Base-by-base conservation (phyloP, 1,140 invertebrate species). In the Drosophila arawakana region DNA sequence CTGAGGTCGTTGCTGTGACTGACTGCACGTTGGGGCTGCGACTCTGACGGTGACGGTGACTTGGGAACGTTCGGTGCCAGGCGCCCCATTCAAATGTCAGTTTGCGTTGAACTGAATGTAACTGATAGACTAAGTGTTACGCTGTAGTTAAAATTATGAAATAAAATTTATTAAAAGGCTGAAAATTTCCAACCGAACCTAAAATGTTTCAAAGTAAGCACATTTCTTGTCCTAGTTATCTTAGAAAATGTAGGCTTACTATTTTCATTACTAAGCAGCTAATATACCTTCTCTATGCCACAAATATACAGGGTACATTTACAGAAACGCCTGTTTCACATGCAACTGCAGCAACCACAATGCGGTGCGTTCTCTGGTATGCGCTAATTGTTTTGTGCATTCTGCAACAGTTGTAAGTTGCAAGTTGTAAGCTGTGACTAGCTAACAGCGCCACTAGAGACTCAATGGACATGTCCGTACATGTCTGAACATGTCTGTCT, bases 21-120 rank as follows among this genome's bases (percentile, higher is more conserved):
- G 25, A 30, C 4, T 30, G 25, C 25, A 4, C 25, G 25, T 25
- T 25, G 58, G 43, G n/a, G 49, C 43, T 47, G 66, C 10, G 61
- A 76, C 73, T 52, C 25, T 25, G 21, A 25, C 47, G 0, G 35
- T 3, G 59, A 18, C 58, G 46, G 49, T 9, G 50, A 66, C 37
- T 30, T 69, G 82, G 77, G 35, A 80, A 61, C 54, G 49, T 35
- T 80, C 77, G 77, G 83, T 85, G 74, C 78, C 74, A 84, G 84
- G 62, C 80, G 73, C 80, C 76, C 85, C 85, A 89, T 89, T 89
- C 85, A 89, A 89, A 89, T 89, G 84, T 89, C 84, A 89, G 73
- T 89, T 89, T 30, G 74, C 35, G 67, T 61, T 73, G 49, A 55
- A 39, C 44, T 13, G 46, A 21, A 67, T 49, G 10, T n/a, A 50